These are phyloP conservation scores for Zygothrica quintamaculata DNA, from an alignment of 2,888 invertebrate genomes.

Conservation along the genomic window DNA sequence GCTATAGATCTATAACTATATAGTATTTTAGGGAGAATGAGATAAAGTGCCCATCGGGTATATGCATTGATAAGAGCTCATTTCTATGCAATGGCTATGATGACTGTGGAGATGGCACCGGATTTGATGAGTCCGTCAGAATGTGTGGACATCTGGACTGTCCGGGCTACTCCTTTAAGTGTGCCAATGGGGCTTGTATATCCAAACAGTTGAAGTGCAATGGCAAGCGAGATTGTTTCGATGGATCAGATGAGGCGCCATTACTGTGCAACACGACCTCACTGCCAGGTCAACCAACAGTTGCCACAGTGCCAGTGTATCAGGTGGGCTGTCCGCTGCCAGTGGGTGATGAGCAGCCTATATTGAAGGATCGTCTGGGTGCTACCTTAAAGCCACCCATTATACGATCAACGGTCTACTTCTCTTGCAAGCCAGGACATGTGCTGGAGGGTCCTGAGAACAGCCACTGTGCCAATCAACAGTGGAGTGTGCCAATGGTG, in stretches of 20 bases:
- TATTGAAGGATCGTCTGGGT: constrained; percentile 39
- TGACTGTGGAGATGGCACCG: constrained; percentile 65
- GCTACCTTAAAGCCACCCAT: constrained; percentile 47
- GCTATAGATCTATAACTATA: not conserved
- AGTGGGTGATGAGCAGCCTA: constrained; percentile 50
- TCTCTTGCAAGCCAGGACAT: constrained; percentile 49
- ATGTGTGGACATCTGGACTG: constrained; percentile 63
- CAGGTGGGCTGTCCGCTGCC: constrained; percentile 56
- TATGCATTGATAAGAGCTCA: constrained; percentile 58
- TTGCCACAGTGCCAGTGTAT: not conserved
- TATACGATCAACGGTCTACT: constrained; percentile 40
- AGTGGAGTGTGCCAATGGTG: constrained; percentile 52
- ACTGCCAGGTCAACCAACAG: not conserved
- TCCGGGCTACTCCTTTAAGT: constrained; percentile 63
- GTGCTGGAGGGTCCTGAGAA: constrained; percentile 45
- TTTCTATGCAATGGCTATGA: constrained; percentile 60
- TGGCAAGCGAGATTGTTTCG: constrained; percentile 51
- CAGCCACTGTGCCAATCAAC: constrained; percentile 50
- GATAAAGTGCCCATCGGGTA: constrained; percentile 65
- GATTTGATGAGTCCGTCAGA: constrained; percentile 54
- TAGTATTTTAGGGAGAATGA: constrained; percentile 48
- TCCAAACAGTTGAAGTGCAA: constrained; percentile 42
- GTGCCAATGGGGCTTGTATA: constrained; percentile 64
- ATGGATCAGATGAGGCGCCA: constrained; percentile 65
- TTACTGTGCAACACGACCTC: constrained; percentile 63